Evolutionary conservation across 2,113 vertebrate species (phyloP).

Genomic region (Tyrannus savana): DNA sequence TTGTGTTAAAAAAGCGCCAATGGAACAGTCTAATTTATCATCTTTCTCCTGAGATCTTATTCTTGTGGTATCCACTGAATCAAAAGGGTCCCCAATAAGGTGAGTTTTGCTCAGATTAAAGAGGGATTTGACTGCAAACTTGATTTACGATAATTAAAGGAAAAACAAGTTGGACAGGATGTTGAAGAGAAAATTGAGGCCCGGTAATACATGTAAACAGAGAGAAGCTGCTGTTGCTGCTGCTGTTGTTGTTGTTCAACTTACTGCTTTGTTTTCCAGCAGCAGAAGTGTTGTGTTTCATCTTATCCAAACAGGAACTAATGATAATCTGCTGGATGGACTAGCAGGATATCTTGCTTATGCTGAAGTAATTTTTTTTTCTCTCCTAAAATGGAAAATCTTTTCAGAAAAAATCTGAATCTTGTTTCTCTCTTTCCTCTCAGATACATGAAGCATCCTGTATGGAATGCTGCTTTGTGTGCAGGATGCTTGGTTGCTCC

Average conservation of each 20-base stretch:
- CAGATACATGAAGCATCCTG: background rate
- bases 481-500: background rate
- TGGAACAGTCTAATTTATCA: background rate
- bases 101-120: background rate
- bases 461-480: background rate
- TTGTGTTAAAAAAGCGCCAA: background rate
- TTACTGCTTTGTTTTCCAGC: background rate
- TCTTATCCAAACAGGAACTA: background rate
- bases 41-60: background rate
- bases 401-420: background rate
- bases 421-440: background rate
- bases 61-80: background rate
- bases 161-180: conserved; percentile 53
- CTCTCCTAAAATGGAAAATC: background rate
- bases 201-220: background rate
- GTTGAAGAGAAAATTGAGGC: conserved; percentile 37
- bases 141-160: conserved; percentile 40
- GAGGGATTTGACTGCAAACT: background rate
- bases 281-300: background rate
- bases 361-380: background rate
- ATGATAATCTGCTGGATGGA: background rate
- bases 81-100: background rate
- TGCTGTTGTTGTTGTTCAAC: background rate
- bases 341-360: background rate
- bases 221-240: background rate